These are phyloP conservation scores for Tetramorium simillimum DNA, from an alignment of 1,140 invertebrate genomes.

Conservation along the genomic window DNA sequence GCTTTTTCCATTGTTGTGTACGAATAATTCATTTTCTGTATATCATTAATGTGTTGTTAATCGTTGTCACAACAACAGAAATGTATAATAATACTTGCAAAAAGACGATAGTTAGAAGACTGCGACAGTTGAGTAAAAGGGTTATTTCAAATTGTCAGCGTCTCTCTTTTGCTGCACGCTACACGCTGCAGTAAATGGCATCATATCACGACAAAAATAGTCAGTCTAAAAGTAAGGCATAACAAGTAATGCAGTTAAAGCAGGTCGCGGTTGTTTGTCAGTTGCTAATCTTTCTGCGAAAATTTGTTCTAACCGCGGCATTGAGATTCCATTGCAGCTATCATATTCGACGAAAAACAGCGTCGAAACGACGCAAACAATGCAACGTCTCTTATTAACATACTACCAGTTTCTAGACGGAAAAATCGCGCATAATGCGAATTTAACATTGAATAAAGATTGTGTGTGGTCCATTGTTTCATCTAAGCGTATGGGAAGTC, in stretches of 20 bases:
- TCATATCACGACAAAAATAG: constrained; percentile 7
- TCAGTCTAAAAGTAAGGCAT: not conserved
- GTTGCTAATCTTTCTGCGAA: not conserved
- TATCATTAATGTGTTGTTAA: not conserved
- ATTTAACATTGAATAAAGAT: not conserved
- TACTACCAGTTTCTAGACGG: not conserved
- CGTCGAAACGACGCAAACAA: not conserved
- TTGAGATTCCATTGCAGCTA: not conserved
- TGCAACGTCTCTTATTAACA: not conserved
- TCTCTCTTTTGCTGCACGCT: not conserved
- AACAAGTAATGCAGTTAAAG: not conserved
- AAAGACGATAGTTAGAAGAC: not conserved
- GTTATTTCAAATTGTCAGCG: not conserved
- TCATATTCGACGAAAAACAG: not conserved
- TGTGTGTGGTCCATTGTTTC: not conserved
- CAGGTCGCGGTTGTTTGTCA: not conserved
- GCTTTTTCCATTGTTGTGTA: not conserved
- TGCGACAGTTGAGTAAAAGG: not conserved
- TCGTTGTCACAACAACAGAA: not conserved
- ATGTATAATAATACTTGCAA: not conserved
- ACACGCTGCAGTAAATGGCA: not conserved
- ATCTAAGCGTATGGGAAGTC: not conserved
- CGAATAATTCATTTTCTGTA: not conserved
- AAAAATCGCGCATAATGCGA: not conserved
- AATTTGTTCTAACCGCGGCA: not conserved